Percentiles rank a stretch among this genome's conserved stretches.
phyloP scores from a whole-genome alignment of 2,113 vertebrate species.

The Bufo gargarizans region DNA sequence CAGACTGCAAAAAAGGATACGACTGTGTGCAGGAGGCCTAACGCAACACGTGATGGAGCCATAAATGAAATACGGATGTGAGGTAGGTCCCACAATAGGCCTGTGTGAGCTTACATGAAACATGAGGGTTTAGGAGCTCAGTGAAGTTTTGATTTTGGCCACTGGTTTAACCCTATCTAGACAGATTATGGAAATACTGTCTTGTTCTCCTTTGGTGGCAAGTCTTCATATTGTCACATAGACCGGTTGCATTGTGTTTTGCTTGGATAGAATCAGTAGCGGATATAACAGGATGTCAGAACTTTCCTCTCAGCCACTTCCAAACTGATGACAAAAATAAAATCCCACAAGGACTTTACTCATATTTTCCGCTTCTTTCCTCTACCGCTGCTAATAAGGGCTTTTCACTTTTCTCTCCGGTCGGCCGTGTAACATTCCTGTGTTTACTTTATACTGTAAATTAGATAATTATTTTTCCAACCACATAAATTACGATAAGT shows the following conservation, averaged over 20 bases:
- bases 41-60: too few species aligned
- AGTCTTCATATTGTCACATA: constrained; percentile 12
- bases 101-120: too few species aligned
- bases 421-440: constrained; percentile 47
- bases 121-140: too few species aligned
- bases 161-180: background rate
- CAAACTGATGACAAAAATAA: constrained; percentile 59
- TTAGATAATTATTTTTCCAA: constrained; percentile 60
- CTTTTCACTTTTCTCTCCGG: background rate
- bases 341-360: constrained; percentile 65
- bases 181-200: background rate
- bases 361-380: constrained; percentile 64
- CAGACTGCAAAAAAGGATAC: too few species aligned
- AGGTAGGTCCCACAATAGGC: too few species aligned
- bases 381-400: constrained; percentile 22
- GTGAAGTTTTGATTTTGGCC: too few species aligned
- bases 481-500: constrained; percentile 35
- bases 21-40: too few species aligned
- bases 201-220: background rate
- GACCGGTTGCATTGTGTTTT: constrained; percentile 15
- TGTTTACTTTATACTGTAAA: constrained; percentile 66
- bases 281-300: constrained; percentile 64
- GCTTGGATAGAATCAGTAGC: constrained; percentile 34
- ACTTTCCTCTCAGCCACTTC: constrained; percentile 49
- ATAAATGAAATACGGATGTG: too few species aligned